Evolutionary conservation across 2,797 vertebrate species (phyloP), one percentile per base, ranked within the genome.

Genomic region (Dallia pectoralis): DNA sequence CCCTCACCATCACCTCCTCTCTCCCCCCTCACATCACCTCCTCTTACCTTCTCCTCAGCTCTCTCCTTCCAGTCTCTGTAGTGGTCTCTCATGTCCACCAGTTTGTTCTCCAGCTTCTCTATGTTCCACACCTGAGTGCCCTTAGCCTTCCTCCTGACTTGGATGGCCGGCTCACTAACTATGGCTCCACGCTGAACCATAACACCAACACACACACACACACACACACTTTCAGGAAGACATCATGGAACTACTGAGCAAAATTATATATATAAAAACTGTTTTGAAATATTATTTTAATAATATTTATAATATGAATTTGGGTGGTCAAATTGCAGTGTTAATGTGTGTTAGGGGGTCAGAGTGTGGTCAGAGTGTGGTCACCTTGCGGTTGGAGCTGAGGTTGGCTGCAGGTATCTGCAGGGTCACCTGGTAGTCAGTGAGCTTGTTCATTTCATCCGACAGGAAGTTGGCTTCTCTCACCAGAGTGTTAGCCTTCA

Each of bases 381-480:
- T 91, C 87, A 99, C 98, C 96, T 99, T 99, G 82, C 94, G 96
- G 82, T 99, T 99, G 83, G 98, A 97, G 71, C 97, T 98, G 88
- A 99, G 96, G 90, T 99, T 98, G 79, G 96, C 92, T 9, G 97
- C 96, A 25, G 97, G 97, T 77, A 99, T 99, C 92, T 99, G 98
- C 80, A 99, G 95, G 1, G 97, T 99, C 87, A 99, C 97, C 90
- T 99, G 96, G 89, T 97, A 99, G 91, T 99, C 97, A 0, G 97
- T 99, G 79, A 94, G 91, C 44, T 95, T 99, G 82, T 73, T 93
- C 96, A 99, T 97, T 88, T 99, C 97, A 90, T 99, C 97, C 0
- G 96, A 93, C 82, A 99, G 88, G 86, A 99, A 97, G 92, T 98
- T 99, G 70, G 97, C 95, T 87, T 99, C 98, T 92, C 97, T 93